These are phyloP conservation scores for Brachionus manjavacas DNA, from an alignment of 1,140 invertebrate genomes.

Conservation along the genomic window DNA sequence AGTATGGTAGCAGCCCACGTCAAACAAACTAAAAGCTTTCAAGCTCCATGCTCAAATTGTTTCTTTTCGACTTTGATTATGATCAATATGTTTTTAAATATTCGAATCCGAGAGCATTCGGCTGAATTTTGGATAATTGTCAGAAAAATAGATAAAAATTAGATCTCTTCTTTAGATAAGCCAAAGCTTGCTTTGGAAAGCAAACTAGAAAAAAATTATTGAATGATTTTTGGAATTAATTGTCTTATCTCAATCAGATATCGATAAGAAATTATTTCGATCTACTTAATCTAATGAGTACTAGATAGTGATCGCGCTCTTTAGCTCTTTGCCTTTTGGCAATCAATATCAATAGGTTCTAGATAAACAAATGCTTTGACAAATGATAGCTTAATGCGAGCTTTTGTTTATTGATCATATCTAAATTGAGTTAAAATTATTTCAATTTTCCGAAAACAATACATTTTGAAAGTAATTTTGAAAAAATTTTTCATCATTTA, in stretches of 20 bases:
- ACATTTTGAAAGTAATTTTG: not conserved
- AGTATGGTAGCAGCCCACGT: not conserved
- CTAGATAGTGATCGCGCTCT: not conserved
- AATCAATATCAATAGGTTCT: not conserved
- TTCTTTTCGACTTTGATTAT: not conserved
- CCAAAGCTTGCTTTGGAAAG: not conserved
- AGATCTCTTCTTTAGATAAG: not conserved
- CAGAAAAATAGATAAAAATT: not conserved
- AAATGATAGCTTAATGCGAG: not conserved
- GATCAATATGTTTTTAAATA: conserved; percentile 6
- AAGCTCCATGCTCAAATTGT: not conserved
- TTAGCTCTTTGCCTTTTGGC: not conserved
- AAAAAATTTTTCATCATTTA: not conserved
- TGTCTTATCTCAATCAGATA: conserved; percentile 3
- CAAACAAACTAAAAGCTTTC: not conserved
- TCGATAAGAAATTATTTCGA: not conserved
- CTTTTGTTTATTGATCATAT: not conserved
- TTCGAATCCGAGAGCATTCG: not conserved
- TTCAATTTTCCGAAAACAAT: not conserved
- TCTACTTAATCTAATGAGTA: not conserved
- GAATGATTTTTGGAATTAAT: not conserved
- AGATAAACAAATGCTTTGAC: not conserved
- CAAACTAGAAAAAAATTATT: not conserved
- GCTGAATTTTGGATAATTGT: not conserved
- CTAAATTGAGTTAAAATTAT: not conserved